Evolutionary conservation across 2,113 vertebrate genomes (phyloP).

Genomic region (Ailurus styani): DNA sequence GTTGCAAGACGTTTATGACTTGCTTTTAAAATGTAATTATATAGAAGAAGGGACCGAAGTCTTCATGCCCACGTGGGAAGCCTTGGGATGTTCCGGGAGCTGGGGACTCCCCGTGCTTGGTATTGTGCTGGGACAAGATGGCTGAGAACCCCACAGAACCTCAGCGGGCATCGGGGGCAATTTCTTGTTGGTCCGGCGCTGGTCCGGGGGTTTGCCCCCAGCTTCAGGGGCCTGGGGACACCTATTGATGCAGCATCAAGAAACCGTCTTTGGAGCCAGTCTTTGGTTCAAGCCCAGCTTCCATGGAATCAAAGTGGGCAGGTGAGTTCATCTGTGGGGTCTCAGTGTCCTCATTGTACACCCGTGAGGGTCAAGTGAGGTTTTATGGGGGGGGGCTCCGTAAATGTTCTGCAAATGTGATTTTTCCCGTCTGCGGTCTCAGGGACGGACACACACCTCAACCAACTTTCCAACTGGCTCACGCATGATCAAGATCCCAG

Average conservation of each 20-base stretch:
- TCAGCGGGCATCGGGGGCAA: accelerated
- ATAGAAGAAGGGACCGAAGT: not conserved
- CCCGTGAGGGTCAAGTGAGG: not conserved
- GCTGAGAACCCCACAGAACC: not conserved
- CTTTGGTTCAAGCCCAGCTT: not conserved
- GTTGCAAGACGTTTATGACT: not conserved
- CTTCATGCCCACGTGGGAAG: accelerated
- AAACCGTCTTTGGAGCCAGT: not conserved
- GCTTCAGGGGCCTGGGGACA: not conserved
- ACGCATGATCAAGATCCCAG: not conserved
- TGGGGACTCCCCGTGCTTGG: not conserved
- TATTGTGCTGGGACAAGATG: accelerated
- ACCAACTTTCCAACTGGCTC: no score
- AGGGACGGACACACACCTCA: not conserved
- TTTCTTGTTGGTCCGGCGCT: no score
- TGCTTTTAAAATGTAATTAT: not conserved
- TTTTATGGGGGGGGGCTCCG: not conserved
- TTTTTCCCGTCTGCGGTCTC: not conserved
- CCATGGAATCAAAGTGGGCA: not conserved
- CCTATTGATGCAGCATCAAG: not conserved
- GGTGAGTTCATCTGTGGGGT: accelerated
- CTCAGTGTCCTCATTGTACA: accelerated
- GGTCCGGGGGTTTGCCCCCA: not conserved
- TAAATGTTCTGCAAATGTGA: not conserved
- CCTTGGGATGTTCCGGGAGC: not conserved